Percentiles rank a stretch among this genome's conserved stretches.
These are phyloP conservation scores for Hymenopus coronatus DNA, from an alignment of 2,888 invertebrate genomes.

Conservation along the genomic window DNA sequence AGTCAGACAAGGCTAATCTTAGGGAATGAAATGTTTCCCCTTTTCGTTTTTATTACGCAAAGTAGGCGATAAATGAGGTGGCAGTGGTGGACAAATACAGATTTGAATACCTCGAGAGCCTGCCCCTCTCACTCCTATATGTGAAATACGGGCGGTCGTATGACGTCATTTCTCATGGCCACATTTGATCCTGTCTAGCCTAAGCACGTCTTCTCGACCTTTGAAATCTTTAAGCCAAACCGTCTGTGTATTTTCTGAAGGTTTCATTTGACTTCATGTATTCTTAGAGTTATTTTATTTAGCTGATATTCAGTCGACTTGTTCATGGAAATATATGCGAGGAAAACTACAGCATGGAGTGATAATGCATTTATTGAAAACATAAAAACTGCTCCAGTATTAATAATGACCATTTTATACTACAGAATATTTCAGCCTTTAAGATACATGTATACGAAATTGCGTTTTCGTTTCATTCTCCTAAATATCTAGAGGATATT, in stretches of 20 bases:
- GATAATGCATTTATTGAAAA: too few species aligned
- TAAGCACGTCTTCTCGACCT: neutral
- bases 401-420: too few species aligned
- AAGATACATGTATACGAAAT: too few species aligned
- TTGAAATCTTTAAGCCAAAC: neutral
- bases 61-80: neutral
- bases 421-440: too few species aligned
- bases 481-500: too few species aligned
- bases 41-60: neutral
- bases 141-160: neutral
- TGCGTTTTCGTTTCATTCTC: too few species aligned
- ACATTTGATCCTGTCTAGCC: neutral
- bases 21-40: too few species aligned
- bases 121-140: neutral
- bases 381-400: too few species aligned
- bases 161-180: neutral
- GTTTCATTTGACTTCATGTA: neutral
- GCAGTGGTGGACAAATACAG: neutral
- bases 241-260: neutral
- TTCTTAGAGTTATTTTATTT: neutral
- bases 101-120: neutral
- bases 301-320: too few species aligned
- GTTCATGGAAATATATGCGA: too few species aligned
- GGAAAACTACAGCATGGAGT: too few species aligned
- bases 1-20: too few species aligned